Evolutionary conservation across 35 echinoderm and acorn worm genomes (phyloP), one percentile per base, ranked within the genome.

Genomic region (Acanthaster planci): DNA sequence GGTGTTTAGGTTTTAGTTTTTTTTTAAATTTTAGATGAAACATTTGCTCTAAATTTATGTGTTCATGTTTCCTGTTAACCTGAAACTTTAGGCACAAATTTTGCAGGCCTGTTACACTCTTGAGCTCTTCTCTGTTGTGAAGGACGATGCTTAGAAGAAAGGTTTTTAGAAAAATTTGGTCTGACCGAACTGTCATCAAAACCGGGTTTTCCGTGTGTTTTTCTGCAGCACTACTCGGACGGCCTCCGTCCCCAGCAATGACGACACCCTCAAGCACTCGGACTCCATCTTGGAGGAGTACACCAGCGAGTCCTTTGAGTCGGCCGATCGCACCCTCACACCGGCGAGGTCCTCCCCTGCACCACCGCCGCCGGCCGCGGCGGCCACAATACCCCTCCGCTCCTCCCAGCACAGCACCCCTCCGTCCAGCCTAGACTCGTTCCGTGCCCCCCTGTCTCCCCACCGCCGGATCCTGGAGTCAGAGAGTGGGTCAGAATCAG

Each of bases 401-500:
- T 51, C 90, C 18, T 47, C 4, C 42, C 42, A 47, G n/a, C n/a
- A n/a, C n/a, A n/a, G n/a, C 42, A 47, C 4, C 12, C 42, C 42
- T 6, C 31, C 84, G 10, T 58, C 52, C 0, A 92, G 77, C 30
- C 90, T 84, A 30, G 40, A 77, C 32, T 86, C 83, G 22, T 27
- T 92, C 37, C 67, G 57, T 57, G 53, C 75, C 9, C 90, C 90
- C 18, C 38, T 92, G 76, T 50, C 77, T 19, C 89, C 94, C 3
- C 78, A 55, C 2, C 51, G 59, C 31, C 84, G 79, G 60, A 82
- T 78, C n/a, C 81, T 86, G 17, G 92, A 93, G 37, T 90, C 94
- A 1, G 96, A 99, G 84, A 99, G 96, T 87, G 96, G 96, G 44
- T 99, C 96, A 0, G 94, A 97, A 58, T 99, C 96, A 3, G 96